Conservation (phyloP, 2,888 invertebrate genomes). For the Cabera pusaria region DNA sequence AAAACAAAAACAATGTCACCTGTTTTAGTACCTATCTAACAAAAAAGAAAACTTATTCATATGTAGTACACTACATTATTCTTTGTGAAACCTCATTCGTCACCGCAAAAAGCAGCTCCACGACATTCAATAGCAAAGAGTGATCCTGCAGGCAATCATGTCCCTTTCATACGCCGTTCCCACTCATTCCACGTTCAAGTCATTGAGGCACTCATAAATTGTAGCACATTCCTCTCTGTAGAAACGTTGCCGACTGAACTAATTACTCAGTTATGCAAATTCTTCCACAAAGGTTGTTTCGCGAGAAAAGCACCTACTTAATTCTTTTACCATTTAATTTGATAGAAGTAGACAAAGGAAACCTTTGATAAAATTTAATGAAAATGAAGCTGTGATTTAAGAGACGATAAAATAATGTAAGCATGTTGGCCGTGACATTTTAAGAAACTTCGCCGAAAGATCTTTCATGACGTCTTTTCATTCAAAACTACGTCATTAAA, state of each 20-base stretch:
- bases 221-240: slow-evolving; percentile 11
- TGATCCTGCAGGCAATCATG: too few relatives aligned
- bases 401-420: slow-evolving; percentile 18
- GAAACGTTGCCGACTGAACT: slow-evolving; percentile 32
- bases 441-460: too few relatives aligned
- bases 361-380: too few relatives aligned
- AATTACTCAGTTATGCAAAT: slow-evolving; percentile 54
- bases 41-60: too few relatives aligned
- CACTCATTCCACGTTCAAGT: slow-evolving; percentile 2
- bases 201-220: slow-evolving; percentile 12
- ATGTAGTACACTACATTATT: too few relatives aligned
- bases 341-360: slow-evolving; percentile 23
- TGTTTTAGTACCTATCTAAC: too few relatives aligned
- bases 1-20: too few relatives aligned
- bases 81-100: too few relatives aligned
- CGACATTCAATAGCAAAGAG: too few relatives aligned
- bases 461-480: slow-evolving; percentile 7
- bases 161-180: background rate
- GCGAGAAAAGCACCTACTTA: slow-evolving; percentile 13
- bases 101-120: too few relatives aligned
- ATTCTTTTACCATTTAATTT: slow-evolving; percentile 23
- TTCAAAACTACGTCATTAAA: background rate
- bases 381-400: slow-evolving; percentile 34
- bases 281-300: slow-evolving; percentile 38
- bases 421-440: too few relatives aligned